phyloP scores from a whole-genome alignment of 2,113 vertebrate species.

The Oceanodroma tethys region DNA sequence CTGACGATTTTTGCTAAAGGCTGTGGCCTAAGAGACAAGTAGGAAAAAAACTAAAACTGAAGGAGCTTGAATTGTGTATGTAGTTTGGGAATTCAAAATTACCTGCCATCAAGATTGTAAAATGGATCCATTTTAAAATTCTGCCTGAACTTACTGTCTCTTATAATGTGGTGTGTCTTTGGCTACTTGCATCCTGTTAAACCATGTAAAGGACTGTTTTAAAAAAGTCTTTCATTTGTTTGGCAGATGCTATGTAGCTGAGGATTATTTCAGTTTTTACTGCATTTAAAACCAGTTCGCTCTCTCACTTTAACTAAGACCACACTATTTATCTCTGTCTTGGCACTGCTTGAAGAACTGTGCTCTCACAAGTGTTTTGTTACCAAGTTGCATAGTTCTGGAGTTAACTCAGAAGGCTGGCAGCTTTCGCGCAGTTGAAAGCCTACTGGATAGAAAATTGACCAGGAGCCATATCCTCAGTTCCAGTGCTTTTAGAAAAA shows the following conservation, averaged over 20 bases:
- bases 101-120: not conserved
- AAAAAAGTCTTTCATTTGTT: not conserved
- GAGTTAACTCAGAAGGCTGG: conserved; percentile 12
- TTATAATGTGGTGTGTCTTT: not conserved
- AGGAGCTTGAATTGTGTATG: not conserved
- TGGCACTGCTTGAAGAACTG: not conserved
- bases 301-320: not conserved
- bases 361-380: conserved; percentile 42
- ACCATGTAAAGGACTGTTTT: not conserved
- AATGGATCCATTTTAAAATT: not conserved
- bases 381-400: conserved; percentile 1
- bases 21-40: not conserved
- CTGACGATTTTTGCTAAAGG: not conserved
- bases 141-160: not conserved
- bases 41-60: not conserved
- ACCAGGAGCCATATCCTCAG: not conserved
- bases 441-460: not conserved
- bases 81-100: not conserved
- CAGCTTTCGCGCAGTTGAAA: not conserved
- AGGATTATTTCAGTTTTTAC: not conserved
- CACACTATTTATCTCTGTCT: not conserved
- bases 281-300: not conserved
- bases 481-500: not conserved
- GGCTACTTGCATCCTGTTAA: not conserved
- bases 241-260: not conserved